Evolutionary conservation across 2,113 vertebrate species (phyloP).

Genomic region (Meriones unguiculatus): DNA sequence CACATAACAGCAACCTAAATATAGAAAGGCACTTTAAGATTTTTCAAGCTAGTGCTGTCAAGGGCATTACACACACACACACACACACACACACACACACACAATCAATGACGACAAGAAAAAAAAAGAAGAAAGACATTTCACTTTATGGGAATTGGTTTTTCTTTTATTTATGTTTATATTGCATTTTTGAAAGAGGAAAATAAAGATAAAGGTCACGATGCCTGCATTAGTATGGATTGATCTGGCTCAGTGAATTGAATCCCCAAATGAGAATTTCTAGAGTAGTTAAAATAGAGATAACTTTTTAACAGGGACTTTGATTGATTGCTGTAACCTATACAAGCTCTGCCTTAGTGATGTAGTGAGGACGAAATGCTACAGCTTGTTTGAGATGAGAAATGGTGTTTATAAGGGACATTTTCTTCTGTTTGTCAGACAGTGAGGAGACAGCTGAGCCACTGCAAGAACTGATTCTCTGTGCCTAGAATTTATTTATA

Average conservation of each 20-base stretch:
- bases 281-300: slow-evolving; percentile 78
- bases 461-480: slow-evolving; percentile 32
- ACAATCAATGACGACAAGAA: slow-evolving; percentile 61
- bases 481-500: slow-evolving; percentile 59
- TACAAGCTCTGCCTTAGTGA: slow-evolving; percentile 66
- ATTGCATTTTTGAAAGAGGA: slow-evolving; percentile 79
- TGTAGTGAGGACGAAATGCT: slow-evolving; percentile 77
- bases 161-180: slow-evolving; percentile 82
- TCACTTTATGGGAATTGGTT: slow-evolving; percentile 74
- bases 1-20: neutral
- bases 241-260: slow-evolving; percentile 80
- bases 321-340: slow-evolving; percentile 80
- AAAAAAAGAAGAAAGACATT: slow-evolving; percentile 68
- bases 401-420: slow-evolving; percentile 58
- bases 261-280: slow-evolving; percentile 80
- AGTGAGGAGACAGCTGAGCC: neutral
- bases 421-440: slow-evolving; percentile 53
- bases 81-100: neutral
- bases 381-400: slow-evolving; percentile 73
- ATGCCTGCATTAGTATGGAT: slow-evolving; percentile 80
- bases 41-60: slow-evolving; percentile 24
- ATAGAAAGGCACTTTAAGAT: neutral
- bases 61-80: too few relatives aligned
- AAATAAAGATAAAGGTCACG: slow-evolving; percentile 84
- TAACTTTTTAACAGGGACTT: slow-evolving; percentile 79